Percentiles rank a stretch among this genome's conserved stretches.
These are phyloP conservation scores for Pangasianodon hypophthalmus DNA, from an alignment of 2,113 vertebrate genomes.

Conservation along the genomic window DNA sequence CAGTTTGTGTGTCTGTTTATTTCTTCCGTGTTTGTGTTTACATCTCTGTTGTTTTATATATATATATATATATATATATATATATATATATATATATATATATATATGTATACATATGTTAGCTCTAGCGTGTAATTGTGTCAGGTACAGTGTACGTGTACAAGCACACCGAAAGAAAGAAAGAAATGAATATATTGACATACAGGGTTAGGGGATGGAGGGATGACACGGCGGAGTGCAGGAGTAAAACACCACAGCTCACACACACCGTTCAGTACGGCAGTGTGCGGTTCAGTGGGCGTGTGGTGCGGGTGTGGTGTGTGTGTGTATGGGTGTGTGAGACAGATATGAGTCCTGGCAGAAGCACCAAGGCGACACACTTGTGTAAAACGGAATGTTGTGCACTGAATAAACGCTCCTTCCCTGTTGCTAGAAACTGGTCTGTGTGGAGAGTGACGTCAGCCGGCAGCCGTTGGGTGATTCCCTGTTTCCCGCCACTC, in stretches of 20 bases:
- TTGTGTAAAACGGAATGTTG: not conserved
- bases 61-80: not conserved
- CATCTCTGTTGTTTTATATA: not conserved
- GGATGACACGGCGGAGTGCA: not conserved
- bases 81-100: not conserved
- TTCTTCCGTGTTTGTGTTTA: constrained; percentile 15
- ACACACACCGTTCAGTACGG: not conserved
- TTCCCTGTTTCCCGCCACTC: constrained; percentile 12
- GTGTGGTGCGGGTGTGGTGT: not conserved
- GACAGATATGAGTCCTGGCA: not conserved
- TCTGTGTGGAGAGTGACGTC: not conserved
- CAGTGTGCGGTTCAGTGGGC: not conserved
- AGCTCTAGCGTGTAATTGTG: not conserved
- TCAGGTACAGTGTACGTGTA: too few species aligned
- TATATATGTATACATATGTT: not conserved
- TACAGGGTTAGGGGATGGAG: not conserved
- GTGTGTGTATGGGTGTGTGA: not conserved
- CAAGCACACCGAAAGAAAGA: not conserved
- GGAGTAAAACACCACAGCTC: not conserved
- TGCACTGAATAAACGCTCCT: not conserved
- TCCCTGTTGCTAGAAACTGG: not conserved
- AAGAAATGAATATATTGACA: not conserved
- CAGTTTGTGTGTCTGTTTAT: constrained; percentile 24
- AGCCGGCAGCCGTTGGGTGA: not conserved
- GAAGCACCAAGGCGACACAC: not conserved